phyloP scores from a whole-genome alignment of 2,888 invertebrate genomes.

The Eristalis pertinax region DNA sequence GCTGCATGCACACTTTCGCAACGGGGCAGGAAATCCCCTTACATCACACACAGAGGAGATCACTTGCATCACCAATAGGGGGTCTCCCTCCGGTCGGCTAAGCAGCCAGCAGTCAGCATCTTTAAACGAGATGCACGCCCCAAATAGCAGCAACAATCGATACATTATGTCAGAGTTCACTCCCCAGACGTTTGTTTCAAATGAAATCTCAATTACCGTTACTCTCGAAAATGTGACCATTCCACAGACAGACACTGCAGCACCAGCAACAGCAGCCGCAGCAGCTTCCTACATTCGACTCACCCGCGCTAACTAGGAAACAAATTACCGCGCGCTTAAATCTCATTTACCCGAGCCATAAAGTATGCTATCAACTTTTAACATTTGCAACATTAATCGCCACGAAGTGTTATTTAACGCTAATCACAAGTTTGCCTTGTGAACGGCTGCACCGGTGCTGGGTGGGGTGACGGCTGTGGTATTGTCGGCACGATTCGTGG shows the following conservation, averaged over 20 bases:
- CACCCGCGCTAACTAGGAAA: conserved; percentile 52
- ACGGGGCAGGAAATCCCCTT: neutral
- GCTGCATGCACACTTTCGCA: neutral
- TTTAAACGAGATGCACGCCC: conserved; percentile 67
- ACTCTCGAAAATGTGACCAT: conserved; percentile 56
- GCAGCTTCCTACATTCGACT: conserved; percentile 33
- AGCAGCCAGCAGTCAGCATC: conserved; percentile 9
- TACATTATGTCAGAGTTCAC: conserved; percentile 69
- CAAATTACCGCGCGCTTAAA: conserved; percentile 71
- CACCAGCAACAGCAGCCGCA: neutral
- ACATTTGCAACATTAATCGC: conserved; percentile 73
- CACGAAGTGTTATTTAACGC: conserved; percentile 72
- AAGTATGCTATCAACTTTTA: conserved; percentile 69
- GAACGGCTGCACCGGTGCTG: too few species aligned
- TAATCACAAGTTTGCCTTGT: conserved; percentile 71
- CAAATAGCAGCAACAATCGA: conserved; percentile 57
- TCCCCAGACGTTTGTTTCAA: conserved; percentile 57
- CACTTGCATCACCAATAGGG: neutral
- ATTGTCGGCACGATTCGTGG: conserved; percentile 62
- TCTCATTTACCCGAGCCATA: conserved; percentile 67
- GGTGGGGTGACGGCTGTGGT: too few species aligned
- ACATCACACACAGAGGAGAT: too few species aligned
- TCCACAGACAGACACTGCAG: conserved; percentile 22
- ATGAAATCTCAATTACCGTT: conserved; percentile 71
- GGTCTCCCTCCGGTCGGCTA: neutral